Conservation (phyloP, 23 tunicate species). For the Phallusia fumigata region DNA sequence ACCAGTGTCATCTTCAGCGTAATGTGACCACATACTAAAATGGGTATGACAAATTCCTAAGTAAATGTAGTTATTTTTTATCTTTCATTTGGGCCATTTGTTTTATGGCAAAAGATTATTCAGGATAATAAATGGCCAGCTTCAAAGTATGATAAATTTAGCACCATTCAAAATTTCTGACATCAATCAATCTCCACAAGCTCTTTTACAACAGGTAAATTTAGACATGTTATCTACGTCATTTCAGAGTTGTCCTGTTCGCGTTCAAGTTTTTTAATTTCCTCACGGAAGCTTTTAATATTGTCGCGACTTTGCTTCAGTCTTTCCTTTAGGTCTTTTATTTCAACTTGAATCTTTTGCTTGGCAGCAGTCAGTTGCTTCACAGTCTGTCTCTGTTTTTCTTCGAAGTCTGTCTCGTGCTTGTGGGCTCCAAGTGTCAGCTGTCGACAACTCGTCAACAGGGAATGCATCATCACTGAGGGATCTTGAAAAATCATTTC, state of each 20-base stretch:
- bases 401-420: constrained; percentile 91
- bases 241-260: constrained; percentile 39
- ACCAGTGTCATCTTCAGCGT: no score
- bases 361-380: constrained; percentile 54
- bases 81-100: no score
- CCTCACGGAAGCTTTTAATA: constrained; percentile 77
- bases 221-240: not conserved
- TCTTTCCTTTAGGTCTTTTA: constrained; percentile 69
- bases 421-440: constrained; percentile 82
- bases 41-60: no score
- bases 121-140: no score
- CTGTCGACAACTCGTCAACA: constrained; percentile 64
- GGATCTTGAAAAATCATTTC: constrained; percentile 98
- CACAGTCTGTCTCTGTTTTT: constrained; percentile 44
- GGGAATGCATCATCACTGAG: constrained; percentile 80
- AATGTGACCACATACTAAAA: no score
- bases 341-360: constrained; percentile 61
- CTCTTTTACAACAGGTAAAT: no score
- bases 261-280: constrained; percentile 62
- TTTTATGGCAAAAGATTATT: no score
- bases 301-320: constrained; percentile 64
- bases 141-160: no score
- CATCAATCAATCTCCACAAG: no score
- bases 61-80: no score
- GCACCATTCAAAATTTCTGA: no score